Evolutionary conservation across 2,797 vertebrate genomes (phyloP), one percentile per base, ranked within the genome.

Genomic region (Sebastes nivosus): DNA sequence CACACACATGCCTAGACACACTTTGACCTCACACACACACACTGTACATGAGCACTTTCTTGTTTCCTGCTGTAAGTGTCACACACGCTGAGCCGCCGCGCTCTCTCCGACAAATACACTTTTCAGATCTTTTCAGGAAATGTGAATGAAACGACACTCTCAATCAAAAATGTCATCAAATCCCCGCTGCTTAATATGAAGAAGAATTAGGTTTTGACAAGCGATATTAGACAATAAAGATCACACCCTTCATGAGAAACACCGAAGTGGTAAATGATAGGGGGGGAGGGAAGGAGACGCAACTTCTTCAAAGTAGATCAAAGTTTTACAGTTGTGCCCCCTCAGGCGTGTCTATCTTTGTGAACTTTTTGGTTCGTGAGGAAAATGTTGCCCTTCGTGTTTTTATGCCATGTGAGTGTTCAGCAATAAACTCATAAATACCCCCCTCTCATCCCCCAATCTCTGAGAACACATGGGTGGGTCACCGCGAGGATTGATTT

Each of bases 401-500:
- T 81, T 77, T 61, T 13, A 50, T 75, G 66, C 67, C 54, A 80
- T 30, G 72, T 5, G 4, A 69, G 65, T 38, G 59, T 61, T 72
- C 68, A 81, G 46, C 65, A 38, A 63, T 75, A 24, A 64, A 52
- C 74, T 79, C 72, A 76, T 70, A 75, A 83, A 86, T 72, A 77
- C 12, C 10, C 5, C 36, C 1, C 12, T 12, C 2, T 5, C 2
- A 50, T 59, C 65, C 36, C 50, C 13, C 24, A 8, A 6, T 72
- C 79, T 81, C 57, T 20, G 18, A 67, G 83, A 72, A 69, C 68
- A 6, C 73, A 81, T 12, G 60, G 82, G 81, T 88, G 88, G 88
- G 89, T 93, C 89, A 86, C 24, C 2, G 77, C 66, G 1, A 25
- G 79, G 83, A 93, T 77, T 92, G 90, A 93, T 89, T 80, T 93